Percentiles rank a stretch among this genome's conserved stretches.
These are phyloP conservation scores for Caranx melampygus DNA, from an alignment of 2,113 vertebrate genomes.

Conservation along the genomic window DNA sequence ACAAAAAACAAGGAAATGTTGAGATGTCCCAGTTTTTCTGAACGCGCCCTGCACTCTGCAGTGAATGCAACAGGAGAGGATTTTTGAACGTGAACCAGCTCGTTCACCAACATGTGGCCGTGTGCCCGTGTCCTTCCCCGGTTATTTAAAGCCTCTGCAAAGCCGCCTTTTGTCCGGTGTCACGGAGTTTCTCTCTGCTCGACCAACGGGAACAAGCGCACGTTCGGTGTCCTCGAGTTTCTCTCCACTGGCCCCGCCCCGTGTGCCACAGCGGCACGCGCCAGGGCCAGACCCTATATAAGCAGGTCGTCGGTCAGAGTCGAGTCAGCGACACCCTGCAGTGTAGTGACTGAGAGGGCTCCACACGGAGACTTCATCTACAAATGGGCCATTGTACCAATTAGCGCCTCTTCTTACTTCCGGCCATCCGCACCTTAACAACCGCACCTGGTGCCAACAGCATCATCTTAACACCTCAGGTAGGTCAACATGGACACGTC, in stretches of 20 bases:
- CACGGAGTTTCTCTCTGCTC: neutral
- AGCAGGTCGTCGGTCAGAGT: fast-evolving
- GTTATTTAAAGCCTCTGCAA: constrained; percentile 8
- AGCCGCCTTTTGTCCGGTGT: constrained; percentile 6
- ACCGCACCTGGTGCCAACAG: constrained; percentile 56
- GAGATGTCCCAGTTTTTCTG: no score
- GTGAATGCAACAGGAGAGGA: no score
- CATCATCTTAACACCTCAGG: constrained; percentile 52
- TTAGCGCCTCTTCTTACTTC: constrained; percentile 62
- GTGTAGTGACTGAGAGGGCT: constrained; percentile 13
- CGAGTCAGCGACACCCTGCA: neutral
- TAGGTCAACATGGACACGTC: constrained; percentile 21
- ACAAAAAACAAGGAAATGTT: no score
- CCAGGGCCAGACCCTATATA: constrained; percentile 41
- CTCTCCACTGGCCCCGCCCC: constrained; percentile 25
- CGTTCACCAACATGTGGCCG: neutral
- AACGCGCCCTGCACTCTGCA: no score
- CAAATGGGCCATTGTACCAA: constrained; percentile 80
- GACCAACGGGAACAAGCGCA: neutral
- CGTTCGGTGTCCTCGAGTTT: constrained; percentile 22
- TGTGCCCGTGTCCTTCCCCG: neutral
- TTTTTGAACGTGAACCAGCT: no score
- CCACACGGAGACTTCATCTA: constrained; percentile 4
- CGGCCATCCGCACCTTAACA: constrained; percentile 53
- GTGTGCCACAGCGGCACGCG: constrained; percentile 2